Percentiles rank a stretch among this genome's conserved stretches.
Evolutionary conservation across 2,888 invertebrate species (phyloP).

Genomic region (Horisme vitalbata): DNA sequence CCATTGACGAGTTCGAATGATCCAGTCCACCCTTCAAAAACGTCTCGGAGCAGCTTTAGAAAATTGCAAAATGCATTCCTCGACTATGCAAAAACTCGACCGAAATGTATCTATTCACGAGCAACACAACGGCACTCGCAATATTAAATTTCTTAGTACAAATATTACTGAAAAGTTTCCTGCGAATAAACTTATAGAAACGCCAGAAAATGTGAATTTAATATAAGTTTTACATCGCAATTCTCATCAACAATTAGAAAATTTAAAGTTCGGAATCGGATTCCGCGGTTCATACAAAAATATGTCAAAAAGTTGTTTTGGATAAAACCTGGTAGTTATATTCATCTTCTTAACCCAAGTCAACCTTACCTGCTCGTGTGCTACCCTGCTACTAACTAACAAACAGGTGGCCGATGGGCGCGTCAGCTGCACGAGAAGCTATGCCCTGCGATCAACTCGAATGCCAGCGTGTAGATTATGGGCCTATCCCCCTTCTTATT

Average conservation of each 20-base stretch:
- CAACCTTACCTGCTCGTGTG: no score
- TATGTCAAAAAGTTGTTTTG: conserved; percentile 33
- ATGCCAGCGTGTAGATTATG: no score
- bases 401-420: no score
- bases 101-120: conserved; percentile 22
- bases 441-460: no score
- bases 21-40: no score
- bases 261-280: conserved; percentile 42
- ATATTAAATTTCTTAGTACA: conserved; percentile 16
- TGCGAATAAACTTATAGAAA: conserved; percentile 27
- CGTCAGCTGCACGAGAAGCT: no score
- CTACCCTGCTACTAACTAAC: no score
- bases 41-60: no score
- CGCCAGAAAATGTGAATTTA: conserved; percentile 27
- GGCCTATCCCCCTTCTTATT: no score
- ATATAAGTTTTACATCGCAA: conserved; percentile 29
- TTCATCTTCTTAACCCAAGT: no score
- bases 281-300: conserved; percentile 35
- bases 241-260: conserved; percentile 29
- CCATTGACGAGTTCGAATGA: no score
- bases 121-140: conserved; percentile 13
- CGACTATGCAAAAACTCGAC: neutral
- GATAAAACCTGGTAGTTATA: no score
- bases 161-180: conserved; percentile 13
- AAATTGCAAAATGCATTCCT: neutral